Base-by-base conservation (phyloP, 2,113 vertebrate genomes). In the Piprites chloris region DNA sequence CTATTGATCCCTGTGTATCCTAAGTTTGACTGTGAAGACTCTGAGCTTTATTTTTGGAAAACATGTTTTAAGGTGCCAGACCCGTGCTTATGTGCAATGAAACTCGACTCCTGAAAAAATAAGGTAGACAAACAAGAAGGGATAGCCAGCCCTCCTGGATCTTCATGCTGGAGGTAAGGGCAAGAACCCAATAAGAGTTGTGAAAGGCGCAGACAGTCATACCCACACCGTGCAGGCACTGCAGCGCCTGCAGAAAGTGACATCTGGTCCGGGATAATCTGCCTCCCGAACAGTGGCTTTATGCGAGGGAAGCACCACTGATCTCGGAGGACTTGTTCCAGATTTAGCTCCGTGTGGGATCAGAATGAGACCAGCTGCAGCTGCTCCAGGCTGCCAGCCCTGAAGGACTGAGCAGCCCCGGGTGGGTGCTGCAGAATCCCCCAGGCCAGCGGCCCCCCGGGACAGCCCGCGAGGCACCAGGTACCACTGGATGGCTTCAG, bases 241-340 rank as follows among this genome's bases (percentile, higher is more conserved):
- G 21, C 84, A 19, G 69, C 0, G 22, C 53, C 89, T 74, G 75
- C 59, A 39, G 75, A 88, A 86, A 94, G 66, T 16, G 89, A 77
- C 96, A 96, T 91, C 95, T 95, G 94, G 49, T 20, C 87, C 24
- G 82, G 90, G 85, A 95, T 96, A 96, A 96, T 95, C 93, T 24
- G 56, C 68, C 67, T 84, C 22, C n/a, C 7, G 0, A 12, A 5
- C 42, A 27, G 61, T 2, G 75, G 91, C 58, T 96, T 95, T 95
- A 2, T 19, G 69, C 1, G 5, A 89, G 91, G 69, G 84, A 85
- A 89, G 93, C 9, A 4, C 63, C 65, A 1, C 85, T 55, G 75
- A 94, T 94, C 93, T 88, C 95, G 0, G 39, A 83, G 95, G 94
- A 61, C 90, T 74, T 78, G 96, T 90, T 97, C 96, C 92, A 83